Percentiles rank a stretch among this genome's conserved stretches.
phyloP scores from a whole-genome alignment of 2,797 vertebrate species.

The Malacoraja senta region DNA sequence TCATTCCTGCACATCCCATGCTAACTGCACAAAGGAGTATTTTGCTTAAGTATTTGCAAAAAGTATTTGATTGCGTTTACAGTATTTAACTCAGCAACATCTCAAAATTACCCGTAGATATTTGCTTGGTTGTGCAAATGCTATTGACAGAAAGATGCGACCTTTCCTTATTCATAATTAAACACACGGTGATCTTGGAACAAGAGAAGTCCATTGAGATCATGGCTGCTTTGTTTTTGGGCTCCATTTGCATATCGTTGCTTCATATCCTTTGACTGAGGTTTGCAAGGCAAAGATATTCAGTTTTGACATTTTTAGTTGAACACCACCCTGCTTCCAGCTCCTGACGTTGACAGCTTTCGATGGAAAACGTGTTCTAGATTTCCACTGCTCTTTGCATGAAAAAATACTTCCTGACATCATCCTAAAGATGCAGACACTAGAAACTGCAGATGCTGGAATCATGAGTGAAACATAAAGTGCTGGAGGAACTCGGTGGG shows the following conservation, averaged over 20 bases:
- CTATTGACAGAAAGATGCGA: background rate
- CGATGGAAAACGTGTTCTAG: too few species aligned
- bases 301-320: too few species aligned
- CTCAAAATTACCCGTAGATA: background rate
- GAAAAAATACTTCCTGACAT: too few species aligned
- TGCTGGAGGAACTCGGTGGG: too few species aligned
- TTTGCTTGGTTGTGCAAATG: too few species aligned
- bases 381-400: too few species aligned
- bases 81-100: background rate
- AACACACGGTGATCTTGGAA: background rate
- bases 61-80: background rate
- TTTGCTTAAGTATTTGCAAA: background rate
- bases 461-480: too few species aligned
- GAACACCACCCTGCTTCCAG: too few species aligned
- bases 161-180: background rate
- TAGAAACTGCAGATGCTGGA: too few species aligned
- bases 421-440: too few species aligned
- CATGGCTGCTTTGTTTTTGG: background rate
- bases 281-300: too few species aligned
- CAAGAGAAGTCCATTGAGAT: background rate
- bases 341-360: too few species aligned
- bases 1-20: background rate
- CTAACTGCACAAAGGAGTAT: background rate
- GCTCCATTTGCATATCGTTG: background rate
- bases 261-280: background rate